Base-by-base conservation (phyloP, 2,797 vertebrate genomes). In the Amblyraja radiata region DNA sequence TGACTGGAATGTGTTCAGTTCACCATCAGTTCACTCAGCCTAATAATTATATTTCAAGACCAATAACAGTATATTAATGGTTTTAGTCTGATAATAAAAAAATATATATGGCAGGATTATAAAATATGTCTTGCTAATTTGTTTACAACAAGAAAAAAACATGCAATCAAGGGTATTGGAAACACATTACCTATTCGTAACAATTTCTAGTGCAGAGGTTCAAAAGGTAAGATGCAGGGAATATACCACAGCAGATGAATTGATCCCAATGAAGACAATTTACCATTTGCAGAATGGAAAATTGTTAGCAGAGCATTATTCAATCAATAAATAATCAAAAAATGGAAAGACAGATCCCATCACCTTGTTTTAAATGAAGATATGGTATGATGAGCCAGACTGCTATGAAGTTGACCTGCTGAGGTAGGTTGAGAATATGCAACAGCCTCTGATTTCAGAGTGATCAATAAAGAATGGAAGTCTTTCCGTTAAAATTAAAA, bases 51-150 rank as follows among this genome's bases (percentile, higher is more conserved):
- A 63, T 28, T 86, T n/a, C 58, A 63, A 32, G 83, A 32, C 28
- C 28, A 86, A 86, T 63, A 63, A 16, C 61, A 63, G 58, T 14
- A 13, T 61, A 84, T 58, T 28, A 63, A 32, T 63, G 13, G 13
- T n/a, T 58, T 61, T 86, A 86, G 63, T 65, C 83, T 63, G 58
- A 61, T 86, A 63, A n/a, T 61, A 86, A 86, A 63, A 63, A 86
- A 32, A 11, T 13, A 1, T 13, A 63, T 86, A 61, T 86, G 83
- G 1, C 61, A 63, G 83, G 28, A 32, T 86, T 86, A 18, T 86
- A 14, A 46, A 46, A 86, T 32, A 14, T 84, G 81, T 14, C 11
- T 63, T 13, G 5, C 83, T 18, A 86, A 86, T 63, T 63, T 4
- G 83, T 63, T n/a, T 63, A 14, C 58, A 86, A 86, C 83, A 63